These are phyloP conservation scores for Drosophila dives DNA, from an alignment of 2,888 invertebrate genomes.

Conservation along the genomic window DNA sequence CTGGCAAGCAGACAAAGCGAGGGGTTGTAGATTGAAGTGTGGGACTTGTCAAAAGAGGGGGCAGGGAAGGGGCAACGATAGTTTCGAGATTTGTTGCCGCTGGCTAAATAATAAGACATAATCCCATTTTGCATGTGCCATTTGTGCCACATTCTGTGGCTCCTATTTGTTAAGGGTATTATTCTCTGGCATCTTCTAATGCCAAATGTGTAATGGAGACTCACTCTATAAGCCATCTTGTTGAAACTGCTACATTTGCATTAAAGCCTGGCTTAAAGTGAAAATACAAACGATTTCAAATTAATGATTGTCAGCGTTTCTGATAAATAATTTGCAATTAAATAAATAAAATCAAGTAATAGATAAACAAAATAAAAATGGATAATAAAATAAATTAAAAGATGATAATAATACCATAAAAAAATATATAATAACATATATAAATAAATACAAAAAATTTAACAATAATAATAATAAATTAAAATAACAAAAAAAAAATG, in stretches of 20 bases:
- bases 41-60: neutral
- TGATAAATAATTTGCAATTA: neutral
- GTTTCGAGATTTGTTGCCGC: constrained; percentile 45
- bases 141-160: constrained; percentile 10
- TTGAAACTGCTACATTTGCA: neutral
- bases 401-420: neutral
- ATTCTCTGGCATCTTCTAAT: neutral
- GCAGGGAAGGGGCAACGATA: neutral
- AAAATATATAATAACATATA: neutral
- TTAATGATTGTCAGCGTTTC: neutral
- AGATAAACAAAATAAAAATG: too few species aligned
- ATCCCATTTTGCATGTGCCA: constrained; percentile 37
- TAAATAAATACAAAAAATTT: neutral
- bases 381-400: too few species aligned
- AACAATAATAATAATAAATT: too few species aligned
- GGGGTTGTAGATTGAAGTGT: neutral
- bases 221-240: neutral
- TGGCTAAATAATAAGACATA: constrained; percentile 55
- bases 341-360: neutral
- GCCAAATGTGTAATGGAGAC: neutral
- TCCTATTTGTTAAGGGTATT: constrained; percentile 1
- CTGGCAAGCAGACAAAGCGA: constrained; percentile 35
- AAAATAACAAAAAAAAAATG: neutral
- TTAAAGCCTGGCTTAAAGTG: neutral
- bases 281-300: neutral